These are phyloP conservation scores for Turritopsis rubra DNA, from an alignment of 30 jellyfish, hydroid and myxozoan genomes.

Conservation along the genomic window DNA sequence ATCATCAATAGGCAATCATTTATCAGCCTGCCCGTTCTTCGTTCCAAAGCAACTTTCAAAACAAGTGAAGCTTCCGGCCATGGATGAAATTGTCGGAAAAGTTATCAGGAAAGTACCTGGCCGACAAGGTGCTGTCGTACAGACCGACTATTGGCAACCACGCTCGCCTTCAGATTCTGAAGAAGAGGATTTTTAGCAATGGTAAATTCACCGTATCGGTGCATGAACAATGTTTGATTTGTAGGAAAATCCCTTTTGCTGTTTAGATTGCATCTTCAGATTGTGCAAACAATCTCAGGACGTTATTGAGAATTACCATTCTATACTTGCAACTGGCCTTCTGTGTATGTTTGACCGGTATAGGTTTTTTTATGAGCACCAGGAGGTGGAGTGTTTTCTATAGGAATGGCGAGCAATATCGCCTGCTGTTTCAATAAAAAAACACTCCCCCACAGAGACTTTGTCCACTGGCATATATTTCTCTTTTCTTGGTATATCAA, in stretches of 20 bases:
- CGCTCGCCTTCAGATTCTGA: background rate
- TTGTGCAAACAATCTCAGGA: too few relatives aligned
- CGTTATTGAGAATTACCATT: background rate
- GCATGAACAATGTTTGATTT: background rate
- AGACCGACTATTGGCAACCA: background rate
- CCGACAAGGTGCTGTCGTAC: background rate
- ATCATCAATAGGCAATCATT: constrained; percentile 61
- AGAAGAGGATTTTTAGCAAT: background rate
- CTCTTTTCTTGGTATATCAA: too few relatives aligned
- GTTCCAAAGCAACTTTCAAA: constrained; percentile 24
- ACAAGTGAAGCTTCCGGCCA: background rate
- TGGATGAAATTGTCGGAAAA: background rate
- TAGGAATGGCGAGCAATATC: too few relatives aligned
- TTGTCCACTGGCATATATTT: too few relatives aligned
- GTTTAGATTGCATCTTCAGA: background rate
- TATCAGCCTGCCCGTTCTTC: constrained; percentile 61
- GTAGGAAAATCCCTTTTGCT: background rate
- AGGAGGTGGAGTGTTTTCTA: too few relatives aligned
- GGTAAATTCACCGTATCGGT: background rate
- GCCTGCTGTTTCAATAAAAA: too few relatives aligned
- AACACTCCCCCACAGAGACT: too few relatives aligned
- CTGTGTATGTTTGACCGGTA: background rate
- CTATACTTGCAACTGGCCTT: background rate
- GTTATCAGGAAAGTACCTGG: background rate
- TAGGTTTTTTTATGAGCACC: too few relatives aligned